Percentiles rank a stretch among this genome's conserved stretches.
Conservation (phyloP, 2,888 invertebrate genomes). For the Belgica antarctica region DNA sequence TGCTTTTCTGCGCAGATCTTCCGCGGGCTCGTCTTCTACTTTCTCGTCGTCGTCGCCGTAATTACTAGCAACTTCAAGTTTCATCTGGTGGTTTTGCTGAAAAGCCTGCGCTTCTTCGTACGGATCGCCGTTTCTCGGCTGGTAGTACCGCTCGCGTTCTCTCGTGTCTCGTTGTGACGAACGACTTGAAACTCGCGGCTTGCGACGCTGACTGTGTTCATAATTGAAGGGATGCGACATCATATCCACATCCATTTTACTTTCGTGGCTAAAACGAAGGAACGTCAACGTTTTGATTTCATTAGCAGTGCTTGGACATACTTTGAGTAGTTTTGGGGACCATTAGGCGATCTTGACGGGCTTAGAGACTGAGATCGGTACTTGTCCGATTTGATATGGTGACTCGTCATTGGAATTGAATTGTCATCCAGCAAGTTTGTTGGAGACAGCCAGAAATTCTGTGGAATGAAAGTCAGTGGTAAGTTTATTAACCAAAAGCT, state of each 20-base stretch:
- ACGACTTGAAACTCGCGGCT: slow-evolving; percentile 11
- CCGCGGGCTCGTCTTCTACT: slow-evolving; percentile 30
- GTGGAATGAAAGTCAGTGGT: too few species aligned
- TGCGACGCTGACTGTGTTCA: slow-evolving; percentile 29
- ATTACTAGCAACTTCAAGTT: slow-evolving; percentile 36
- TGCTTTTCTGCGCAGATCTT: slow-evolving; percentile 17
- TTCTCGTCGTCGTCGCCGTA: slow-evolving; percentile 35
- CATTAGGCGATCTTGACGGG: slow-evolving; percentile 37
- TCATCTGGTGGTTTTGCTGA: slow-evolving; percentile 30
- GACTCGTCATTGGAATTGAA: slow-evolving; percentile 27
- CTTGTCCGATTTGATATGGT: slow-evolving; percentile 40
- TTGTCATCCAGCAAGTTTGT: slow-evolving; percentile 36
- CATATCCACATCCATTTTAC: slow-evolving; percentile 29
- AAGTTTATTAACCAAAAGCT: too few species aligned
- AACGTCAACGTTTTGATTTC: too few species aligned
- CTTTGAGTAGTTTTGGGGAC: slow-evolving; percentile 28
- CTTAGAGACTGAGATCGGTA: slow-evolving; percentile 40
- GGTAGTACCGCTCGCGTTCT: slow-evolving; percentile 35
- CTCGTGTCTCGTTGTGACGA: not conserved
- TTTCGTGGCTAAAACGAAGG: slow-evolving; percentile 30
- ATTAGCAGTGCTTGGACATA: slow-evolving; percentile 13
- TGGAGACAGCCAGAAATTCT: slow-evolving; percentile 42
- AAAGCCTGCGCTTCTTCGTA: not conserved
- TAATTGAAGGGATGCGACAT: slow-evolving; percentile 33
- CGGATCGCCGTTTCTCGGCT: slow-evolving; percentile 8